A percentile compares a stretch with the other conserved stretches of the same genome.
Evolutionary conservation across 2,113 vertebrate genomes (phyloP).

Genomic region (Regulus satrapa): DNA sequence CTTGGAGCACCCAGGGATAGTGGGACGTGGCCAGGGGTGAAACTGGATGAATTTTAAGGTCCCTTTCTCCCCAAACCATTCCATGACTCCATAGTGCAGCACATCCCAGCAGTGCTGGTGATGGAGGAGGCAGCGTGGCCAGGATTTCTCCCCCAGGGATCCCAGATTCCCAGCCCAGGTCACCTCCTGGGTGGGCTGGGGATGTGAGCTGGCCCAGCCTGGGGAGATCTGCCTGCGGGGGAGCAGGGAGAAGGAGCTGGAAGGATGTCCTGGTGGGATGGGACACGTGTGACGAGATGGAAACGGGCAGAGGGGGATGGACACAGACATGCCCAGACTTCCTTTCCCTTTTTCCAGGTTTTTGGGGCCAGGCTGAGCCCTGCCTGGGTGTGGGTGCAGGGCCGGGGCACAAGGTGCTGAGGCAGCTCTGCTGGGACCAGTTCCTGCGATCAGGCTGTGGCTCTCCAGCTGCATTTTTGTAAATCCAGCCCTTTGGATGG

Average conservation of each 20-base stretch:
- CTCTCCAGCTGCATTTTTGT: neutral
- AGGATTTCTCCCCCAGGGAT: neutral
- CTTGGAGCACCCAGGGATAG: neutral
- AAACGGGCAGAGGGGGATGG: neutral
- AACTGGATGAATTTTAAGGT: neutral
- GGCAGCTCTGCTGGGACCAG: neutral
- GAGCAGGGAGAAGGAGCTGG: neutral
- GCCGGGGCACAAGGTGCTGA: accelerated
- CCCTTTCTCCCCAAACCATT: too few species aligned
- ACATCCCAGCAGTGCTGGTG: accelerated
- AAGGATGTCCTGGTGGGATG: neutral
- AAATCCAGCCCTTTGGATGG: neutral
- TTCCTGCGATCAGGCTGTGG: neutral
- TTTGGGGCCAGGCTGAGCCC: neutral
- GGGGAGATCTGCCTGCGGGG: neutral
- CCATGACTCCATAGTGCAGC: accelerated
- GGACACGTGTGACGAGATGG: neutral
- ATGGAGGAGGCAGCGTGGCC: neutral
- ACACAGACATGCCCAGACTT: neutral
- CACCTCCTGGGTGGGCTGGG: neutral
- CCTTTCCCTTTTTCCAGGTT: neutral
- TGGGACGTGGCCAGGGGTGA: neutral
- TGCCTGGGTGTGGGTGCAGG: neutral
- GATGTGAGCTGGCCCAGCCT: accelerated
- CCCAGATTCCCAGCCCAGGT: neutral